A percentile compares a stretch with the other conserved stretches of the same genome.
phyloP scores from a whole-genome alignment of 2,113 vertebrate species.

The Barnardius zonarius region DNA sequence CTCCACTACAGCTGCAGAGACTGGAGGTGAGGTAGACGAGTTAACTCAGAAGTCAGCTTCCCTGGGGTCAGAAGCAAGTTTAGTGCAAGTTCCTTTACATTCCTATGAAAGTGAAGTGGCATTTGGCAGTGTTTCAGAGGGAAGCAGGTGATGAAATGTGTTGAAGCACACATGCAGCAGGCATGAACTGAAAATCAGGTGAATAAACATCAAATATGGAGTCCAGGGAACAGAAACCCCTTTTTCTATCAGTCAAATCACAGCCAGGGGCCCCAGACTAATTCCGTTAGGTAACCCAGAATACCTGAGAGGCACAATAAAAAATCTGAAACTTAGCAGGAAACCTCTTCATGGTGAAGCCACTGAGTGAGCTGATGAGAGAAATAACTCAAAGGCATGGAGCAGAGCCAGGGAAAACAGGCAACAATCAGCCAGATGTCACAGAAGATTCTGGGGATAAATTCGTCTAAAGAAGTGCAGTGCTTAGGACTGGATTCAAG shows the following conservation, averaged over 20 bases:
- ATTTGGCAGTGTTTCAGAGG: not conserved
- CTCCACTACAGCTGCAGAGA: not conserved
- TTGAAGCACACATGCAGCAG: not conserved
- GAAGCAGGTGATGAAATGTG: not conserved
- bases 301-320: not conserved
- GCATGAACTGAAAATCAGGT: not conserved
- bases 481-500: not conserved
- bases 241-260: not conserved
- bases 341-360: not conserved
- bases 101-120: not conserved
- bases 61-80: not conserved
- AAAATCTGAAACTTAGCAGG: not conserved
- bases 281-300: not conserved
- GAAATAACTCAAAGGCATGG: not conserved
- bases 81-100: not conserved
- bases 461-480: not conserved
- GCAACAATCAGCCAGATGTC: not conserved
- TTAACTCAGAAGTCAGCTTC: not conserved
- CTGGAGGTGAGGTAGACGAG: not conserved
- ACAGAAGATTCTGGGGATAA: not conserved
- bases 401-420: slow-evolving; percentile 24
- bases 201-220: not conserved
- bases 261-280: not conserved
- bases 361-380: not conserved
- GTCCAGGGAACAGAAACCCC: not conserved